Evolutionary conservation across 2,797 vertebrate species (phyloP), one percentile per base, ranked within the genome.

Genomic region (Loriculus beryllinus): DNA sequence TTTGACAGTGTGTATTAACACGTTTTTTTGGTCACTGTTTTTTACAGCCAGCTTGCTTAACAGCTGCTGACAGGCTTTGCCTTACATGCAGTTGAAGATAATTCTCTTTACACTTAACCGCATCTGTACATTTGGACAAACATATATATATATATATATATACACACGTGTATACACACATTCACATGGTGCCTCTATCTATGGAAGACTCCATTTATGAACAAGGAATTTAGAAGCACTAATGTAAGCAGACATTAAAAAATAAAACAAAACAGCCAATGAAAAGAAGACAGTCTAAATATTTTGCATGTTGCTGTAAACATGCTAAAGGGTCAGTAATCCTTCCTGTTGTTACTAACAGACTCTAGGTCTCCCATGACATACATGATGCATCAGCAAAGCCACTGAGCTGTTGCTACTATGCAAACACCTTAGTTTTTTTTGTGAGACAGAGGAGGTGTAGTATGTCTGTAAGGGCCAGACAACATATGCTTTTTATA

Each of bases 21-120:
- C 64, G 77, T 83, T 86, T 62, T 92, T 92, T 60, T 96, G 77
- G 84, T 76, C 82, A 84, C 63, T 90, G 57, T 91, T 88, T 94
- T 85, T 90, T 45, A 82, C 40, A 74, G 89, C 77, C 89, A 91
- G 60, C 64, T 93, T 89, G 82, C 69, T 92, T 95, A 94, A 93
- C 86, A 96, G 90, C 88, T 93, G 88, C 76, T 93, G 91, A 91
- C 88, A 95, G 82, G 42, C 79, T 85, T 54, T 78, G 69, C 65
- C 72, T 92, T 65, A 51, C 26, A 56, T 12, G 35, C 69, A 68
- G 57, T n/a, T 40, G 49, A 81, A 92, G 72, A 89, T 22, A 87
- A 42, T 79, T 90, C 49, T 75, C 57, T 43, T 57, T 39, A 80
- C 62, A 86, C 91, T 59, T 72, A 93, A 83, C 62, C 52, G 49